Evolutionary conservation across 2,113 vertebrate genomes (phyloP), one percentile per base, ranked within the genome.

Genomic region (Chaetodon auriga): DNA sequence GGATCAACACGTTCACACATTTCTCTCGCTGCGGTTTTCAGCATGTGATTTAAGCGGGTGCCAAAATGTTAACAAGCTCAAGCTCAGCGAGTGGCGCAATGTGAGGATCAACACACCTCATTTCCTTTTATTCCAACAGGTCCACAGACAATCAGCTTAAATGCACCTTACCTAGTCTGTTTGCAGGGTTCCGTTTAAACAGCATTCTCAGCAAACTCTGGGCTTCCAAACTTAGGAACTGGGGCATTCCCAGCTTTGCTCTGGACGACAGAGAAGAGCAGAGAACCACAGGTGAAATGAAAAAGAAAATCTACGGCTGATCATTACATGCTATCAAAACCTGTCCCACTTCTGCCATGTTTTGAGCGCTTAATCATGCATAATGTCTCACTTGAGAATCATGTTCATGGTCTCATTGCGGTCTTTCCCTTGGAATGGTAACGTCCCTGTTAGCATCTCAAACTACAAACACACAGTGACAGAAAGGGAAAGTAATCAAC

Each of bases 351-450:
- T 53, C 43, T 25, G 35, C 61, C 43, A 21, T 35, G 55, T 45
- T 51, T n/a, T 14, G 7, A 64, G 23, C 25, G 61, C 70, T 73
- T 45, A 51, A 66, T 63, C 21, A 53, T 35, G 53, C 60, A 36
- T 18, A 46, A 48, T 19, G 72, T 97, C 97, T 98, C 95, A 99
- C 98, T 99, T 99, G 70, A 99, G 96, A 82, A 99, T 99, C 98
- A 99, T 99, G 95, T 98, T 99, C 98, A 99, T 99, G 64, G 98
- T 99, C 89, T 99, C 98, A 68, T 98, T 99, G 87, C 97, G 95
- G 91, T 99, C 98, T 96, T 98, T 99, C 86, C 98, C 97, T 97
- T 99, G 98, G 93, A 99, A 99, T 54, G 98, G 97, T 88, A 99
- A 94, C 15, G 97, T 99, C 90, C 98, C 97, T 19, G 98, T 99